phyloP scores from a whole-genome alignment of 2,113 vertebrate genomes.

The Nyctibius bracteatus region DNA sequence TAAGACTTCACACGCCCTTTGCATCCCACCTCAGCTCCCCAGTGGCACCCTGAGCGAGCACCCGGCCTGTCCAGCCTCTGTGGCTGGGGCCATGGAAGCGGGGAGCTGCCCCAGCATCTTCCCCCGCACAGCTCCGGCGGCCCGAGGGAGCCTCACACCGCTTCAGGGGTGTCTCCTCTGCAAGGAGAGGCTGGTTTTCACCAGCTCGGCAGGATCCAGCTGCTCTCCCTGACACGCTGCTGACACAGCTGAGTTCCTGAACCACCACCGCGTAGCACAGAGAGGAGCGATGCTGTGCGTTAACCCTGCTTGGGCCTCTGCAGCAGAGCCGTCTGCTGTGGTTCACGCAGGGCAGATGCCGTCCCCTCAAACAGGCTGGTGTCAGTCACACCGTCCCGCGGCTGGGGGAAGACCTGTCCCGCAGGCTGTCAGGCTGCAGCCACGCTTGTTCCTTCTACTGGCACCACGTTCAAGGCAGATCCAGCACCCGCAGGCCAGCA shows the following conservation, averaged over 20 bases:
- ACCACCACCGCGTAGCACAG: neutral
- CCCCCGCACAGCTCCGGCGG: rapidly evolving
- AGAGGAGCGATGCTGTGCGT: rapidly evolving
- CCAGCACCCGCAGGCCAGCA: rapidly evolving
- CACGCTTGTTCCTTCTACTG: rapidly evolving
- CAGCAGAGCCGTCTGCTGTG: neutral
- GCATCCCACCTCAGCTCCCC: neutral
- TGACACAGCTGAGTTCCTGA: neutral
- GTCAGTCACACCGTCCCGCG: neutral
- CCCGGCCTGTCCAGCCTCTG: rapidly evolving
- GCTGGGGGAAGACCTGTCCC: neutral
- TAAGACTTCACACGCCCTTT: rapidly evolving
- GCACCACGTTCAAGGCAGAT: rapidly evolving
- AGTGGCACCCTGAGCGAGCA: rapidly evolving
- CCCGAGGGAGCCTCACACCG: neutral
- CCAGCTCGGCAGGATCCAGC: neutral
- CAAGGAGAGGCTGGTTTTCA: neutral
- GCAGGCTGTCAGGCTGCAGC: neutral
- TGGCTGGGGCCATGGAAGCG: rapidly evolving
- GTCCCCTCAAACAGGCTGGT: neutral
- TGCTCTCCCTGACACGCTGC: neutral
- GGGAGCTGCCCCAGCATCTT: neutral
- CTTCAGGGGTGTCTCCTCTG: neutral
- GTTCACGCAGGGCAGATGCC: rapidly evolving
- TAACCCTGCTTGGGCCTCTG: neutral